Evolutionary conservation across 2,888 invertebrate species (phyloP).

Genomic region (Glaucopsyche alexis): DNA sequence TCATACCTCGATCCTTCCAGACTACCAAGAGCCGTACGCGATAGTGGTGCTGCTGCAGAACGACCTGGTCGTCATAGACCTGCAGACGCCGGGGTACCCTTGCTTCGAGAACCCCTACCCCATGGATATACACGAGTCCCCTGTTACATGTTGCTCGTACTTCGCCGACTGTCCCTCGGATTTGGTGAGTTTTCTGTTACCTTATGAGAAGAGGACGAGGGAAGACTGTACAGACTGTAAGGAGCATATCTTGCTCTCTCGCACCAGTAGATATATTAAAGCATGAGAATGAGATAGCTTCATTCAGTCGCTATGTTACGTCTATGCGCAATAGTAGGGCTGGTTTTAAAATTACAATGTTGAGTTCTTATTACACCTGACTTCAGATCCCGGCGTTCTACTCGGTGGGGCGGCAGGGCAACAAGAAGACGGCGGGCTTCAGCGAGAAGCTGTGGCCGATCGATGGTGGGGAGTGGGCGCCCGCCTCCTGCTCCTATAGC

Average conservation of each 20-base stretch:
- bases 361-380: neutral
- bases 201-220: neutral
- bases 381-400: slow-evolving; percentile 92
- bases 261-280: no score
- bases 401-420: slow-evolving; percentile 90
- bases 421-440: slow-evolving; percentile 89
- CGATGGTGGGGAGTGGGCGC: slow-evolving; percentile 97
- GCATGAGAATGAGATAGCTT: no score
- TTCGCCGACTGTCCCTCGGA: slow-evolving; percentile 99
- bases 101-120: slow-evolving; percentile 99
- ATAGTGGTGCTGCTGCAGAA: slow-evolving; percentile 98
- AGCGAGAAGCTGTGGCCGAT: slow-evolving; percentile 98
- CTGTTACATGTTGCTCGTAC: slow-evolving; percentile 98
- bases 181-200: slow-evolving; percentile 81
- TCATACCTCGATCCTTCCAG: slow-evolving; percentile 74
- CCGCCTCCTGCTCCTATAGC: slow-evolving; percentile 97
- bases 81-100: slow-evolving; percentile 96
- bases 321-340: no score
- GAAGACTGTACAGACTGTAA: neutral
- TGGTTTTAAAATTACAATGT: neutral
- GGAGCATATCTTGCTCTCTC: neutral
- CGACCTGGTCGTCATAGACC: slow-evolving; percentile 98
- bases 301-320: no score
- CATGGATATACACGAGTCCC: slow-evolving; percentile 99
- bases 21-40: slow-evolving; percentile 98